Conservation (phyloP, 2,888 invertebrate genomes). For the Agrotis segetum region DNA sequence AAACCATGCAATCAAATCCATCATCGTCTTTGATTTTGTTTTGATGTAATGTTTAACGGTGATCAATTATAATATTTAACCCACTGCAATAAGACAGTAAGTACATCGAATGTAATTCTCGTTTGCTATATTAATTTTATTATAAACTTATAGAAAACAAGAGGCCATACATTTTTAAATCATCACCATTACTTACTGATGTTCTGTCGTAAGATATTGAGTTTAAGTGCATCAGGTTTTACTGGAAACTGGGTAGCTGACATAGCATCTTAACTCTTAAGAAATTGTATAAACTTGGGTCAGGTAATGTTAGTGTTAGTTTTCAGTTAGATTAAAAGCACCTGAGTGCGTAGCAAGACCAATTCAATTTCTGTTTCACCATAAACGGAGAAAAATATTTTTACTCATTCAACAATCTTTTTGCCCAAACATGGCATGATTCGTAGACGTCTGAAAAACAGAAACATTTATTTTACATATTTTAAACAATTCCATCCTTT, state of each 20-base stretch:
- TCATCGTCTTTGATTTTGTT: too few relatives aligned
- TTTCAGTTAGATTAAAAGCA: conserved; percentile 7
- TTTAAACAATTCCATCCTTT: too few relatives aligned
- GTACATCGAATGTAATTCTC: conserved; percentile 8
- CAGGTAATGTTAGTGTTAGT: background rate
- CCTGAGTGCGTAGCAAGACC: background rate
- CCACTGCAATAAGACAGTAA: background rate
- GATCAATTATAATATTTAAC: background rate
- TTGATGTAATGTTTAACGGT: too few relatives aligned
- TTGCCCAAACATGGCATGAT: too few relatives aligned
- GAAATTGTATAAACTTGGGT: conserved; percentile 11
- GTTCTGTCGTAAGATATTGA: conserved; percentile 18
- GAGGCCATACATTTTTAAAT: conserved; percentile 31
- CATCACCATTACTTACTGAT: conserved; percentile 38
- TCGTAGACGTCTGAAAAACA: too few relatives aligned
- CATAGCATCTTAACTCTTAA: conserved; percentile 29
- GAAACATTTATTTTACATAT: too few relatives aligned
- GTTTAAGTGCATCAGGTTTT: conserved; percentile 30
- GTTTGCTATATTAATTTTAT: conserved; percentile 6
- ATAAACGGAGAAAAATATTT: too few relatives aligned
- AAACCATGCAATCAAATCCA: too few relatives aligned
- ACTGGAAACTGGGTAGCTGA: conserved; percentile 16
- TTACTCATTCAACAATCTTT: too few relatives aligned
- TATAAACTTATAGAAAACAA: conserved; percentile 1
- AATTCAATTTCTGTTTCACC: too few relatives aligned